Base-by-base conservation (phyloP, 2,797 vertebrate genomes). In the Helarctos malayanus region DNA sequence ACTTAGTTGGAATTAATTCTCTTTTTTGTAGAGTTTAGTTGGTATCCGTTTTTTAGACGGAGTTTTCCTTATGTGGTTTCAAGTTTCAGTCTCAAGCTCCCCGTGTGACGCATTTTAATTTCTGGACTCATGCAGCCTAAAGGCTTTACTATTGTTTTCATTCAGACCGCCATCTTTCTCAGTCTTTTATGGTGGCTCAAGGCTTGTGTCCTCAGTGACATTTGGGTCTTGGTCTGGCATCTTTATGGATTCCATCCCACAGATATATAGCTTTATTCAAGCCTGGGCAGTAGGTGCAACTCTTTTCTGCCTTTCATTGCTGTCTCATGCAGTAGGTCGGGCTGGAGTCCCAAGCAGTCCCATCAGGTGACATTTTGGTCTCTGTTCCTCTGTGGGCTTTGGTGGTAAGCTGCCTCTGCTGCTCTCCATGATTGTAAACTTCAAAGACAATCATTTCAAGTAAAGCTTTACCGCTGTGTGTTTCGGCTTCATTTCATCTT, bases 401-500 rank as follows among this genome's bases (percentile, higher is more conserved):
- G 35, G 11, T 27, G n/a, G 8, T 59, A 68, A 52, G 10, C 47
- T 35, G 14, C 21, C 29, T 19, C n/a, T 38, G 10, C 18, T 27
- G 19, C 57, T 45, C 69, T 84, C 57, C 27, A 69, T 68, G 57
- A 14, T 3, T 52, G 49, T 35, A n/a, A 45, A 52, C 23, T 4
- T 75, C 41, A 52, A 56, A 86, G 65, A 73, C 19, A 12, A 41
- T 81, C 21, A 21, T 87, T 94, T 90, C 45, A 63, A 56, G 73
- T 54, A 71, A 89, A 79, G 45, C 0, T 25, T 76, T 81, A 78
- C 18, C 32, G 35, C 27, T 25, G 7, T 6, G 5, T 54, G 27
- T 78, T 94, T 75, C 7, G 29, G 23, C 5, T 49, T 59, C 45
- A 45, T 82, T 91, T 91, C 6, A 47, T 47, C 54, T 88, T 78